Conservation (phyloP, 1,140 invertebrate genomes). For the Plodia interpunctella region DNA sequence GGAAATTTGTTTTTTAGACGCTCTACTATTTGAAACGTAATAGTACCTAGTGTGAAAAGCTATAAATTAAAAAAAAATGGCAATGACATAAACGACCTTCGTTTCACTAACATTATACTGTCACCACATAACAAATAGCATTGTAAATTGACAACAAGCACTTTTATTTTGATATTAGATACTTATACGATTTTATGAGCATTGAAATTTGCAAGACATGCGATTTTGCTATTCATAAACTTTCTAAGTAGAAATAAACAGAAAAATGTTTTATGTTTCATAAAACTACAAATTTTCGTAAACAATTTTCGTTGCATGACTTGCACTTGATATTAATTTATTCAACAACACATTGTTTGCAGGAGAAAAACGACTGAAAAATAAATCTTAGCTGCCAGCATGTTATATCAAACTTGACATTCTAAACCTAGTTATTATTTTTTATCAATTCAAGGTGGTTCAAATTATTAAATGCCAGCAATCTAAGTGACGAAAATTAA, state of each 20-base stretch:
- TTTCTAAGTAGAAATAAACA: slow-evolving; percentile 2
- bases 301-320: background rate
- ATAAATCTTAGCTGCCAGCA: background rate
- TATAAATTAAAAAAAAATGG: background rate
- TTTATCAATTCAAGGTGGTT: background rate
- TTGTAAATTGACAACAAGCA: background rate
- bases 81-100: background rate
- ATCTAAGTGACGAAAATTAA: background rate
- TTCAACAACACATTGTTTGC: background rate
- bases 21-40: background rate
- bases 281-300: background rate
- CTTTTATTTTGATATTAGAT: slow-evolving; percentile 7
- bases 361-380: background rate
- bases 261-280: background rate
- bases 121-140: background rate
- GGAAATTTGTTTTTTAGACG: too few species aligned
- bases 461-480: background rate
- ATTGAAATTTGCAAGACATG: slow-evolving; percentile 1
- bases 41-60: background rate
- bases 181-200: slow-evolving; percentile 10
- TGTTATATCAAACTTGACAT: too few species aligned
- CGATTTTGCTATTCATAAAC: slow-evolving; percentile 11
- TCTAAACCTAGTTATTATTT: too few species aligned
- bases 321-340: background rate
- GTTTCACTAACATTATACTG: background rate